Base-by-base conservation (phyloP, 2,888 invertebrate species). In the Apoda limacodes region DNA sequence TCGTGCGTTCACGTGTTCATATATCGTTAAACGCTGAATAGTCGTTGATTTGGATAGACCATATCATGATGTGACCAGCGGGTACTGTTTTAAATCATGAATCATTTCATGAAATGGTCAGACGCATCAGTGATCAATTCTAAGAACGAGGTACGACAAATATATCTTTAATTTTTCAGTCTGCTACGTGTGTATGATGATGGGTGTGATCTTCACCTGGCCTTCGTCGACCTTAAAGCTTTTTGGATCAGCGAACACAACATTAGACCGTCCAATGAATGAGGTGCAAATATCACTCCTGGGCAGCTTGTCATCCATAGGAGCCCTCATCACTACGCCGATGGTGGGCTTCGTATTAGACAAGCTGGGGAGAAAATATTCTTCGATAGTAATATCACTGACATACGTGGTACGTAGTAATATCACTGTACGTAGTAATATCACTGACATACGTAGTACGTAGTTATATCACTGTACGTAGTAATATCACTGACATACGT, bases 161-260 rank as follows among this genome's bases (percentile, higher is more conserved):
- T 28, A 19, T 21, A 20, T n/a, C 3, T n/a, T 3, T 28, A n/a
- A 13, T 28, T 20, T 49, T 48, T 3, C 51, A 72, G 72, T 64
- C 11, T 55, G 63, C 41, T 60, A 55, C 43, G 46, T 61, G 11
- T 60, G 60, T 34, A 30, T 55, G 21, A 59, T 52, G 4, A 48
- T 67, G 46, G 70, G 70, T 0, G 28, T 72, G 2, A 52, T 64
- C 38, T 60, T 52, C 34, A 52, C 66, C 0, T 72, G 70, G 69
- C 72, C 72, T 0, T 69, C 71, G 0, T 62, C 63, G 1, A 67
- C 63, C 0, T 39, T 67, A 2, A 43, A 44, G 0, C 57, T 69
- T 13, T 74, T 72, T 49, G 50, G 48, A 7, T 66, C 68, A 0
- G 35, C 40, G 1, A 63, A 60, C 42, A 71, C 71, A 2, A 60